A percentile compares a stretch with the other conserved stretches of the same genome.
phyloP scores from a whole-genome alignment of 1,140 invertebrate species.

The Calliphora vicina region DNA sequence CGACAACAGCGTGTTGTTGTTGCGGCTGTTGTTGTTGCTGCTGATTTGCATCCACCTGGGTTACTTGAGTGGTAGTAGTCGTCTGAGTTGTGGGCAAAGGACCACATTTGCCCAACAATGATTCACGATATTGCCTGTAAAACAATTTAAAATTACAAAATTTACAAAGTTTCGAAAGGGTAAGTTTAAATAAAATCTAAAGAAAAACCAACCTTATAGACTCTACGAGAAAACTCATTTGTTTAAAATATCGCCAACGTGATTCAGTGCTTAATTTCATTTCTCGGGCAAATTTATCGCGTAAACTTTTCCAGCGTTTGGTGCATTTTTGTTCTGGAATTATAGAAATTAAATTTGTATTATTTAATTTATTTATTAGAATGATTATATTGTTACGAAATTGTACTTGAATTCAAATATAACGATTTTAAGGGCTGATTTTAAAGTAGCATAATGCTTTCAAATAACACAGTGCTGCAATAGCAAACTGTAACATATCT shows the following conservation, averaged over 20 bases:
- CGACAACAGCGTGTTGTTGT: constrained; percentile 53
- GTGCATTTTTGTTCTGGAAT: constrained; percentile 60
- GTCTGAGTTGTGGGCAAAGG: constrained; percentile 48
- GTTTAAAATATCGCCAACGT: constrained; percentile 60
- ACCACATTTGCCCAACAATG: constrained; percentile 56
- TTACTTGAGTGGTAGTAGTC: constrained; percentile 53
- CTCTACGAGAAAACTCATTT: constrained; percentile 60
- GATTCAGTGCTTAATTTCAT: constrained; percentile 61
- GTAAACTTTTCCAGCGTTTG: constrained; percentile 60
- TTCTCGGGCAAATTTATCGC: constrained; percentile 59
- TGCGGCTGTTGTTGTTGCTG: constrained; percentile 55
- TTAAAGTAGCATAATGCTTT: no score
- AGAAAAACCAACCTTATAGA: constrained; percentile 45
- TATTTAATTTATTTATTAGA: no score
- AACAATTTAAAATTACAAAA: no score
- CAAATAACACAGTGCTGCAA: no score
- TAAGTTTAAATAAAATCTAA: neutral
- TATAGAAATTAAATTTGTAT: no score
- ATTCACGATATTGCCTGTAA: constrained; percentile 56
- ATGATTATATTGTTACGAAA: no score
- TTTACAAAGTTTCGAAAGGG: neutral
- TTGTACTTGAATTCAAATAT: no score
- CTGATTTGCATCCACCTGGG: constrained; percentile 52
- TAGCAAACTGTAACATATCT: no score
- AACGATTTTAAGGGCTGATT: no score